phyloP scores from a whole-genome alignment of 2,888 invertebrate genomes.

The Trilocha varians region DNA sequence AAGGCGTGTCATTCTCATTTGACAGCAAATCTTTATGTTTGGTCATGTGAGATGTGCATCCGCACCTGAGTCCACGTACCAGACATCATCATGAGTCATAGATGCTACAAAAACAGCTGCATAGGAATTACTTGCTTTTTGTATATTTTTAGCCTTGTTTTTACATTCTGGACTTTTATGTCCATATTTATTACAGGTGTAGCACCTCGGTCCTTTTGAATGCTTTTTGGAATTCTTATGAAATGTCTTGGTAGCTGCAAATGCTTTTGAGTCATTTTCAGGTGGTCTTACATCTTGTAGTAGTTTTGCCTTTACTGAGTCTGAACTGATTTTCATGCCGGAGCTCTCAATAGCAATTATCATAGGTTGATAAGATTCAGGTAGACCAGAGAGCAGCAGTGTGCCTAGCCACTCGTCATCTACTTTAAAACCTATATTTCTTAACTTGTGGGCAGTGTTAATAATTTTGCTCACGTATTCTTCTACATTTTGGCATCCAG shows the following conservation, averaged over 20 bases:
- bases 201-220: conserved; percentile 5
- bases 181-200: conserved; percentile 9
- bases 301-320: conserved; percentile 1
- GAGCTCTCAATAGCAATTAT: not conserved
- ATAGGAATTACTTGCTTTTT: not conserved
- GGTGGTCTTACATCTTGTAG: conserved; percentile 1
- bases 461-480: conserved; percentile 7
- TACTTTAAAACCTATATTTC: conserved; percentile 4
- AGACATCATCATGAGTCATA: not conserved
- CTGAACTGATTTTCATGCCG: not conserved
- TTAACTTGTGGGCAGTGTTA: conserved; percentile 1
- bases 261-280: conserved; percentile 3
- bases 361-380: not conserved
- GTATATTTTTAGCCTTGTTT: no score
- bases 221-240: conserved; percentile 8
- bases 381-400: conserved; percentile 1
- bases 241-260: conserved; percentile 6
- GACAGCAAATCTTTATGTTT: not conserved
- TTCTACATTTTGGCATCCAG: conserved; percentile 6
- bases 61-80: conserved; percentile 9
- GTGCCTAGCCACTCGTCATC: conserved; percentile 8
- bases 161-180: conserved; percentile 2
- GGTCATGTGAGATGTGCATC: conserved; percentile 7
- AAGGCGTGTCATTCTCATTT: no score
- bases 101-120: conserved; percentile 8